phyloP scores from a whole-genome alignment of 2,888 invertebrate species.

The Schizotus pectinicornis region DNA sequence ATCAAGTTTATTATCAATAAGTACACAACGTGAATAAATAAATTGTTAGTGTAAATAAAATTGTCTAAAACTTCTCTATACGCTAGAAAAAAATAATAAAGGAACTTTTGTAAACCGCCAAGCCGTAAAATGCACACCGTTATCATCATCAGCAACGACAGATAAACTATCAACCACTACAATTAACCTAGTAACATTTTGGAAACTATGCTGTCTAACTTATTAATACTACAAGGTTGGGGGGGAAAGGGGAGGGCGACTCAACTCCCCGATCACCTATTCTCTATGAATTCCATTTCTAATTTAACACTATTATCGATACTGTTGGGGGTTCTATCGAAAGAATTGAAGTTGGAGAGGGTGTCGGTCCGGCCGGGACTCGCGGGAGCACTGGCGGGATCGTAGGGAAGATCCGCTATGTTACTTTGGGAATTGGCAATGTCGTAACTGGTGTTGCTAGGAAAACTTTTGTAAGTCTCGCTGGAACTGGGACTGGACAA shows the following conservation, averaged over 20 bases:
- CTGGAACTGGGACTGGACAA: slow-evolving; percentile 38
- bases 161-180: no score
- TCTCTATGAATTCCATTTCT: slow-evolving; percentile 51
- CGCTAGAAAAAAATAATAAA: no score
- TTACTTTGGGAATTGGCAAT: slow-evolving; percentile 45
- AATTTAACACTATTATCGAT: slow-evolving; percentile 35
- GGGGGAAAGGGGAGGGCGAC: no score
- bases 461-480: slow-evolving; percentile 46
- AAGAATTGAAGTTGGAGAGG: slow-evolving; percentile 43
- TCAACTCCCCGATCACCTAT: slow-evolving; percentile 43
- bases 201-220: no score
- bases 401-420: slow-evolving; percentile 48
- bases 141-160: no score
- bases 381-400: slow-evolving; percentile 25
- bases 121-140: no score
- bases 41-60: no score
- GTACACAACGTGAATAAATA: no score
- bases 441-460: slow-evolving; percentile 43
- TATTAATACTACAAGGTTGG: slow-evolving; percentile 5
- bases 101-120: no score
- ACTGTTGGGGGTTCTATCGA: slow-evolving; percentile 38
- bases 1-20: no score
- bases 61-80: no score
- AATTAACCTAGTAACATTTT: no score
- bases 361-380: slow-evolving; percentile 13